Evolutionary conservation across 2,888 invertebrate species (phyloP), one percentile per base, ranked within the genome.

Genomic region (Argyra leucocephala): DNA sequence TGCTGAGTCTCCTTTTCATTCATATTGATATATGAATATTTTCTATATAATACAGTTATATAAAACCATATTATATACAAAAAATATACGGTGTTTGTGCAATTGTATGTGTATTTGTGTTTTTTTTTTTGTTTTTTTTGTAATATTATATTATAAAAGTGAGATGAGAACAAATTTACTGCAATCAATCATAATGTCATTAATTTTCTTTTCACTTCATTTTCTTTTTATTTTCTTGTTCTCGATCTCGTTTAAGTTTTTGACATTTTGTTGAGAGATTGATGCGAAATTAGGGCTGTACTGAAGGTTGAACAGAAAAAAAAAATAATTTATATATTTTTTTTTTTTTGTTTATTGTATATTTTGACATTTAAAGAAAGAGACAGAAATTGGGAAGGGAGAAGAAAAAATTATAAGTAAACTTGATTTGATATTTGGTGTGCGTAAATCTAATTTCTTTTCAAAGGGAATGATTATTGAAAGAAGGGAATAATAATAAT

Each of bases 101-200:
- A n/a, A n/a, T n/a, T n/a, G n/a, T n/a, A 31, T 31, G 12, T 26
- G 7, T 31, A 31, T 7, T 31, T 31, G 31, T 31, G 7, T 26
- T 10, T 12, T 10, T 48, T 48, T 48, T 5, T 31, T 31, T 31
- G 31, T 31, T 31, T 31, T 7, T 31, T 31, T 31, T 5, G n/a
- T n/a, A n/a, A n/a, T n/a, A 48, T 48, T 48, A 48, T 48, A 48
- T 18, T n/a, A n/a, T 12, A 31, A 31, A 48, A 48, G 48, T 48
- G 48, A 48, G 48, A 48, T 48, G 48, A 48, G 48, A 58, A 58
- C 22, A 58, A 58, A 58, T 58, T 58, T 58, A 22, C 48, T 22
- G 58, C 22, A 23, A 59, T 59, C 59, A 59, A 59, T 59, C 59
- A 59, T 59, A 59, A 23, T 59, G 59, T 59, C 59, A 59, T 59